phyloP scores from a whole-genome alignment of 2,888 invertebrate species.

The Hypercompe scribonia region DNA sequence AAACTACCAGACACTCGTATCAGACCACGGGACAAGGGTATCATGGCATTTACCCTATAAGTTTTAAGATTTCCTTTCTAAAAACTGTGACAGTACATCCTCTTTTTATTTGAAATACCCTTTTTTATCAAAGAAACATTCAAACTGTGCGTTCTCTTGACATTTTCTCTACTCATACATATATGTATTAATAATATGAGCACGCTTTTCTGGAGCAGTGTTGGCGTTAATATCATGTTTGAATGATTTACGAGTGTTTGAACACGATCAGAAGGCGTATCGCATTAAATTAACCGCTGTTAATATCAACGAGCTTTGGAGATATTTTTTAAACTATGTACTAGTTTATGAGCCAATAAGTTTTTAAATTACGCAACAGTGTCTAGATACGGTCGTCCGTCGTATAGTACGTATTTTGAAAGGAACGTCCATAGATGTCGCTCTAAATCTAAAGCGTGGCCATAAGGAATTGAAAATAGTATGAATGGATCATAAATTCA shows the following conservation, averaged over 20 bases:
- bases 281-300: slow-evolving; percentile 30
- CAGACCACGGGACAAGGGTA: too few species aligned
- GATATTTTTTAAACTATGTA: slow-evolving; percentile 23
- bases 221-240: slow-evolving; percentile 25
- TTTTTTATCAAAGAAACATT: neutral
- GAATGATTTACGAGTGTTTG: slow-evolving; percentile 46
- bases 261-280: slow-evolving; percentile 30
- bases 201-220: slow-evolving; percentile 26
- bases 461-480: neutral
- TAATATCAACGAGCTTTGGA: slow-evolving; percentile 42
- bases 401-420: neutral
- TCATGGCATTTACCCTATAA: neutral
- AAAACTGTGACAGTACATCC: too few species aligned
- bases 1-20: too few species aligned
- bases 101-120: too few species aligned
- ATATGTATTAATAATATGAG: slow-evolving; percentile 5
- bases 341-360: neutral
- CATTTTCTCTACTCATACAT: neutral
- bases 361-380: neutral
- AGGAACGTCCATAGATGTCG: neutral
- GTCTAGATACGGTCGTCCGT: too few species aligned
- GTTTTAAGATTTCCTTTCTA: too few species aligned
- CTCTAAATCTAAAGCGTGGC: neutral
- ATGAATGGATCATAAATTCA: neutral
- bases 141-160: neutral